These are phyloP conservation scores for Lethrus apterus DNA, from an alignment of 1,140 invertebrate genomes.

Conservation along the genomic window DNA sequence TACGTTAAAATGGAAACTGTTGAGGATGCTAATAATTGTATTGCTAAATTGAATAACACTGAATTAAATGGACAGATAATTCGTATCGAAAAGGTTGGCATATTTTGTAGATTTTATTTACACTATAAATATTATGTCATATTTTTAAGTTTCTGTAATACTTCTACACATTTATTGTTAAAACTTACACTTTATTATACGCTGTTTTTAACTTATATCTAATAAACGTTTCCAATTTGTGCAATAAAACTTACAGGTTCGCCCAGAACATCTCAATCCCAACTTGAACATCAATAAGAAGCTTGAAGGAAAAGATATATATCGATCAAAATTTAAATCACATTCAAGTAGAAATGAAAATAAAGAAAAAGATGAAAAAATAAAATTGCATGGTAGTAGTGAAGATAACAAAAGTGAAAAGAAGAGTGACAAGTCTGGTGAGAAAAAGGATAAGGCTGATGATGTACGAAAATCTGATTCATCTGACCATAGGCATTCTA, in stretches of 20 bases:
- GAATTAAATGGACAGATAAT: conserved; percentile 90
- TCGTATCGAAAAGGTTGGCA: conserved; percentile 75
- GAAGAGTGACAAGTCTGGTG: conserved; percentile 22
- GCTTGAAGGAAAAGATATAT: conserved; percentile 5
- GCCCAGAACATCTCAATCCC: conserved; percentile 12
- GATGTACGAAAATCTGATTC: background rate
- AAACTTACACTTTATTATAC: no score
- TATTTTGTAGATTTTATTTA: background rate
- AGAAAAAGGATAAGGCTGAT: background rate
- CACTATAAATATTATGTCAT: background rate
- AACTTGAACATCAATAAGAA: conserved; percentile 16
- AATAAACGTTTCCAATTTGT: no score
- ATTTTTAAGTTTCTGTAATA: no score
- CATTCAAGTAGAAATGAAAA: conserved; percentile 21
- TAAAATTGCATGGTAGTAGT: conserved; percentile 40
- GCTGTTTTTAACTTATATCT: no score
- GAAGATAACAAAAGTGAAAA: conserved; percentile 40
- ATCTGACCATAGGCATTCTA: no score
- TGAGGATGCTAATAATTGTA: conserved; percentile 83
- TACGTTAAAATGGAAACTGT: conserved; percentile 89
- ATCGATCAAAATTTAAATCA: background rate
- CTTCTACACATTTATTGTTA: no score
- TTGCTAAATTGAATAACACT: conserved; percentile 80
- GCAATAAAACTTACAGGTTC: conserved; percentile 4
- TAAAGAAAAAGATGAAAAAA: conserved; percentile 41